These are phyloP conservation scores for Gobio gobio DNA, from an alignment of 2,113 vertebrate species.

Conservation along the genomic window DNA sequence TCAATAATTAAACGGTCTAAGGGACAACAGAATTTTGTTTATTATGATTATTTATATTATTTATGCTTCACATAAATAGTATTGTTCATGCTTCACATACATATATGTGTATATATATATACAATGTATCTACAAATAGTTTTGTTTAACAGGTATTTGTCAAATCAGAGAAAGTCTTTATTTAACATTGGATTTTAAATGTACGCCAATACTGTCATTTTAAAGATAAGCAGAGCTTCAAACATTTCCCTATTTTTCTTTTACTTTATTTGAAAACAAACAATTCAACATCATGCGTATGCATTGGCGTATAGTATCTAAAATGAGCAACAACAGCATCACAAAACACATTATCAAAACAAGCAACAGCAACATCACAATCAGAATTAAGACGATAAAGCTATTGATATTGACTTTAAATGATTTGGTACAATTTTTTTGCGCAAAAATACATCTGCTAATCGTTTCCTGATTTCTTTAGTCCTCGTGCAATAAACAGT, in stretches of 20 bases:
- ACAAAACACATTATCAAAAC: background rate
- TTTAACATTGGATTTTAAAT: background rate
- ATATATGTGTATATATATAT: background rate
- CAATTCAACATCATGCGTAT: background rate
- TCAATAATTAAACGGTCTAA: background rate
- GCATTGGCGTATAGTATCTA: background rate
- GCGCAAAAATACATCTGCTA: background rate
- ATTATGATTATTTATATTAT: background rate
- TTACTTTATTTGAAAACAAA: background rate
- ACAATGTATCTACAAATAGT: background rate
- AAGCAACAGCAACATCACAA: background rate
- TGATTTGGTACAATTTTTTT: background rate
- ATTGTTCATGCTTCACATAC: background rate
- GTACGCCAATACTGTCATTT: background rate
- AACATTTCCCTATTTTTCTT: background rate
- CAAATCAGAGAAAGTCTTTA: background rate
- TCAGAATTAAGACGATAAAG: background rate
- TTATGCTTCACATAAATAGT: background rate
- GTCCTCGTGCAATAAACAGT: background rate
- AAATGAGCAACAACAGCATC: background rate
- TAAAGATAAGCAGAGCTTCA: background rate
- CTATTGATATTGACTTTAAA: background rate
- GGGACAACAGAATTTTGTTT: background rate
- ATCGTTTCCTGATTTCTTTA: conserved; percentile 17
- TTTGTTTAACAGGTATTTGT: background rate